A percentile compares a stretch with the other conserved stretches of the same genome.
Evolutionary conservation across 1,140 invertebrate genomes (phyloP).

Genomic region (Sogatella furcifera): DNA sequence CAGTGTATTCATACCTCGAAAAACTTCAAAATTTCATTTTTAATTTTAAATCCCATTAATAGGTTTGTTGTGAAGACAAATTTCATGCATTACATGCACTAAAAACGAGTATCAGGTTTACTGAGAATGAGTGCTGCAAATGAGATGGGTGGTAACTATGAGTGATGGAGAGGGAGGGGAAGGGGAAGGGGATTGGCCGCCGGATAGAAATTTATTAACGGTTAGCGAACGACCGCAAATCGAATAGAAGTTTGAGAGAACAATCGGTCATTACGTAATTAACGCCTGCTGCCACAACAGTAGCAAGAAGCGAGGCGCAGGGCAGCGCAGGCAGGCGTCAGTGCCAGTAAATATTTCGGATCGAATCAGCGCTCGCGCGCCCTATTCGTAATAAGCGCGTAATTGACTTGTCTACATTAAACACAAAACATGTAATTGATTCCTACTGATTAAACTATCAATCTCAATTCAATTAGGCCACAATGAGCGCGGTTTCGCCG

Average conservation of each 20-base stretch:
- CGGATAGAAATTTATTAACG: background rate
- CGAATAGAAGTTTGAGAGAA: conserved; percentile 1
- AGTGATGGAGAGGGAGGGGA: too few species aligned
- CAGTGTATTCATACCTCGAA: too few species aligned
- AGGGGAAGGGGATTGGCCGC: background rate
- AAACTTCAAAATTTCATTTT: too few species aligned
- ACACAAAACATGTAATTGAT: conserved; percentile 3
- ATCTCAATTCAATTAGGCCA: conserved; percentile 1
- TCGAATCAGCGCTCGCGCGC: background rate
- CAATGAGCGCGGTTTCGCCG: too few species aligned
- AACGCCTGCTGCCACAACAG: background rate
- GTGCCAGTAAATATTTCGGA: background rate
- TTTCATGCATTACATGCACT: too few species aligned
- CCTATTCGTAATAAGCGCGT: background rate
- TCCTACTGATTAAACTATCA: conserved; percentile 4
- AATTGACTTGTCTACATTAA: conserved; percentile 4
- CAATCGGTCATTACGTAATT: conserved; percentile 3
- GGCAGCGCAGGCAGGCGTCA: background rate
- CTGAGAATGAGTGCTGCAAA: too few species aligned
- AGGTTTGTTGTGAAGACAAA: too few species aligned
- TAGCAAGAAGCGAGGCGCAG: background rate
- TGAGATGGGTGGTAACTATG: too few species aligned
- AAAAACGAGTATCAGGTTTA: too few species aligned
- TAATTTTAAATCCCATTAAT: too few species aligned
- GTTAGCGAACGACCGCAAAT: background rate